Conservation (phyloP, 2,888 invertebrate species). For the Gnatocerus cornutus region DNA sequence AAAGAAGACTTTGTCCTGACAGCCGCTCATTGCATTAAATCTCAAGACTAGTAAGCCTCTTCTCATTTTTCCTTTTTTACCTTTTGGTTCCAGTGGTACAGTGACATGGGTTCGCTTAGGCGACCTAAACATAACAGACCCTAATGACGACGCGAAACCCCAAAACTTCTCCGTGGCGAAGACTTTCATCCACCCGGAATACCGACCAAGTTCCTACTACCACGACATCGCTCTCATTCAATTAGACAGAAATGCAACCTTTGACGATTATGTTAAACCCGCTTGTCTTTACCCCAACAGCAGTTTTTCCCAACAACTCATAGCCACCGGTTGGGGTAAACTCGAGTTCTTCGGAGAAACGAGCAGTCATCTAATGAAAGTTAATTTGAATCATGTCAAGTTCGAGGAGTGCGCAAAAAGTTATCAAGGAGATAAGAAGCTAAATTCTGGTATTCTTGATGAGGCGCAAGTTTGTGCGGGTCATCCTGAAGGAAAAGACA, state of each 20-base stretch:
- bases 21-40: conserved; percentile 13
- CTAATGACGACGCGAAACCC: conserved; percentile 50
- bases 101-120: conserved; percentile 58
- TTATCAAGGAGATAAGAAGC: neutral
- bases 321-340: conserved; percentile 59
- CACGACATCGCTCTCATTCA: conserved; percentile 72
- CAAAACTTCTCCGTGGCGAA: conserved; percentile 60
- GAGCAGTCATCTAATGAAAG: conserved; percentile 54
- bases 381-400: conserved; percentile 43
- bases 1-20: conserved; percentile 23
- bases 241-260: conserved; percentile 62
- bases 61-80: neutral
- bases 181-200: conserved; percentile 65
- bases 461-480: conserved; percentile 27
- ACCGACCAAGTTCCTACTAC: conserved; percentile 66
- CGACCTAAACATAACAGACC: conserved; percentile 52
- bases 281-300: conserved; percentile 66
- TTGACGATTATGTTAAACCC: conserved; percentile 65
- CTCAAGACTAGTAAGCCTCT: neutral
- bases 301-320: conserved; percentile 34
- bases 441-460: conserved; percentile 9
- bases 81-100: conserved; percentile 50
- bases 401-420: conserved; percentile 4
- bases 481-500: conserved; percentile 21
- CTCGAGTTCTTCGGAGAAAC: conserved; percentile 46